Conservation (phyloP, 2,797 vertebrate genomes). For the Hirundo rustica region DNA sequence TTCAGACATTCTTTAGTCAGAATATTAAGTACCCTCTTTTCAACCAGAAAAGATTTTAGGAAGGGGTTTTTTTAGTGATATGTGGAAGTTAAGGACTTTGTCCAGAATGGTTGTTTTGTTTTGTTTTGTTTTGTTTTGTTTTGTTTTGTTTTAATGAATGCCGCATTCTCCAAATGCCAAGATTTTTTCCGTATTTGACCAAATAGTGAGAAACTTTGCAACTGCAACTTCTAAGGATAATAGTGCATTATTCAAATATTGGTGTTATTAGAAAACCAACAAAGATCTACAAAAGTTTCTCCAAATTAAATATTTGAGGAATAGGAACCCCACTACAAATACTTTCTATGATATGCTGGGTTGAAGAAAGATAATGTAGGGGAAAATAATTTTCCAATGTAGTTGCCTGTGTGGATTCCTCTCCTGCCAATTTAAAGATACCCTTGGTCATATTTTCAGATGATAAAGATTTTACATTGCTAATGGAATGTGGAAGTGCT, state of each 20-base stretch:
- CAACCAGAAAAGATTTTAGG: neutral
- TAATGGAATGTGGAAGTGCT: neutral
- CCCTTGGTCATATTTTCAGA: neutral
- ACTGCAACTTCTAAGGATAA: neutral
- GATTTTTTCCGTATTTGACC: neutral
- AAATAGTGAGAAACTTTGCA: conserved; percentile 4
- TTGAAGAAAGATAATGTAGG: neutral
- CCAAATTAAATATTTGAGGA: neutral
- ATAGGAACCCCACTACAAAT: neutral
- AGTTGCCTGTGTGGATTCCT: neutral
- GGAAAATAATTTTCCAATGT: neutral
- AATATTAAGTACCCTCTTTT: neutral
- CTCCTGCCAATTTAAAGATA: neutral
- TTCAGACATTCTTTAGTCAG: neutral
- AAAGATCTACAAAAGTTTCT: neutral
- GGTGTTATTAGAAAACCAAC: neutral
- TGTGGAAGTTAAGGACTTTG: neutral
- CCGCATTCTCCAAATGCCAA: neutral
- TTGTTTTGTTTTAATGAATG: neutral
- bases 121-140: too few species aligned
- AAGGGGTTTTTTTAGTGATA: neutral
- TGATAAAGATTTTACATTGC: neutral
- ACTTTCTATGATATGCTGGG: neutral
- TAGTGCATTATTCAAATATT: neutral
- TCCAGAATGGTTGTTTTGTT: too few species aligned